Conservation (phyloP, 2,888 invertebrate genomes). For the Brenthis daphne region DNA sequence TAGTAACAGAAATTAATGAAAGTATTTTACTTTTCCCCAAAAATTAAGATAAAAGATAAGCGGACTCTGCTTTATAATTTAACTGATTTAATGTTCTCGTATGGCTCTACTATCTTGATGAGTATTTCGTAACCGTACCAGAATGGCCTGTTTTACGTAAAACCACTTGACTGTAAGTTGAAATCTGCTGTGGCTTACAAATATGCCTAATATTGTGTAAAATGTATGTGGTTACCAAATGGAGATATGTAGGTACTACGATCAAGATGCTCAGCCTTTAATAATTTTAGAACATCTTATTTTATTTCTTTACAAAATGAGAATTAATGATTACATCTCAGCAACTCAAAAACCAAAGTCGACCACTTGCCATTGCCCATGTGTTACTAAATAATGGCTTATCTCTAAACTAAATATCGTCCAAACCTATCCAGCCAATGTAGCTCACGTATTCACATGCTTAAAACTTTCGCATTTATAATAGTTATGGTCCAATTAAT, state of each 20-base stretch:
- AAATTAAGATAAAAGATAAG: not conserved
- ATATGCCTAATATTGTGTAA: not conserved
- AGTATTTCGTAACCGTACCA: slow-evolving; percentile 16
- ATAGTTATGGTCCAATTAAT: no score
- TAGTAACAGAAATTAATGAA: no score
- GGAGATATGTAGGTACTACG: not conserved
- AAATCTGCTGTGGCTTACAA: slow-evolving; percentile 5
- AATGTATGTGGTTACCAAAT: not conserved
- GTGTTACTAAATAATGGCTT: no score
- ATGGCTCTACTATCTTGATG: slow-evolving; percentile 4
- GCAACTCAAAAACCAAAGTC: no score
- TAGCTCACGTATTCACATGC: no score
- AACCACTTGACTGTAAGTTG: slow-evolving; percentile 13
- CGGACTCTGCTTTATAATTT: not conserved
- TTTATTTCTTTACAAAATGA: no score
- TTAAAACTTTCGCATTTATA: no score
- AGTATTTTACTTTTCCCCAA: no score
- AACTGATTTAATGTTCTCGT: not conserved
- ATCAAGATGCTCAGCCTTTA: not conserved
- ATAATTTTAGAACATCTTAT: not conserved
- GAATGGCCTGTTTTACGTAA: slow-evolving; percentile 18
- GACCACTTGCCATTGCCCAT: no score
- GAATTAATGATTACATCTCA: no score
- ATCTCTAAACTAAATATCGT: no score
- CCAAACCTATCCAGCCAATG: no score